Base-by-base conservation (phyloP, 2,888 invertebrate species). In the Petrolisthes manimaculis region DNA sequence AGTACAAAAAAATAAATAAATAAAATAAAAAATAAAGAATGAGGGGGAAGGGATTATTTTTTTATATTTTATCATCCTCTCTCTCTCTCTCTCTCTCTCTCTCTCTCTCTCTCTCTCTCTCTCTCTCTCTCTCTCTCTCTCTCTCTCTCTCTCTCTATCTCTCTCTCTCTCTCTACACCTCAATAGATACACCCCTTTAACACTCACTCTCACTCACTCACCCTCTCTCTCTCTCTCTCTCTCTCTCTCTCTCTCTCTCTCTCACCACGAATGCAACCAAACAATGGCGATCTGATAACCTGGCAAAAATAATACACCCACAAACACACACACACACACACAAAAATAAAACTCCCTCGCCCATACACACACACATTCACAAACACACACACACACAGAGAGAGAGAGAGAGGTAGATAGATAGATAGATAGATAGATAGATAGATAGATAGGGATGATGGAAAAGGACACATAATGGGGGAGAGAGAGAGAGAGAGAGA, bases 71-170 rank as follows among this genome's bases (percentile, higher is more conserved):
- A 5, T 71, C 71, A 5, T n/a, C n/a, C 71, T 18, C n/a, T 71
- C 71, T 71, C 71, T 71, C 71, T 18, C n/a, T 71, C 71, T 71
- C n/a, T 18, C 71, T 71, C 71, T 71, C 71, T 18, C n/a, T 71
- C 71, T 18, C n/a, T n/a, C n/a, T n/a, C n/a, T n/a, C 61, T 61
- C 61, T 61, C 8, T 6, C 8, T 61, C 8, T 61, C 61, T 9
- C 14, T 14, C 61, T 14, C 61, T 14, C 61, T 14, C 61, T 14
- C 6, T 61, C 61, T 9, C 61, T 14, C 61, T 61, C 61, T 61
- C 6, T 61, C 61, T 61, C 61, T 61, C 61, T 61, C 61, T 61
- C 61, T 61, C 12, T 75, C 75, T 18, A 3, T 75, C 54, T 6
- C 5, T 71, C 12, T 12, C n/a, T 71, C n/a, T 71, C 71, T 18